Evolutionary conservation across 2,888 invertebrate genomes (phyloP).

Genomic region (Standfussiana lucernea): DNA sequence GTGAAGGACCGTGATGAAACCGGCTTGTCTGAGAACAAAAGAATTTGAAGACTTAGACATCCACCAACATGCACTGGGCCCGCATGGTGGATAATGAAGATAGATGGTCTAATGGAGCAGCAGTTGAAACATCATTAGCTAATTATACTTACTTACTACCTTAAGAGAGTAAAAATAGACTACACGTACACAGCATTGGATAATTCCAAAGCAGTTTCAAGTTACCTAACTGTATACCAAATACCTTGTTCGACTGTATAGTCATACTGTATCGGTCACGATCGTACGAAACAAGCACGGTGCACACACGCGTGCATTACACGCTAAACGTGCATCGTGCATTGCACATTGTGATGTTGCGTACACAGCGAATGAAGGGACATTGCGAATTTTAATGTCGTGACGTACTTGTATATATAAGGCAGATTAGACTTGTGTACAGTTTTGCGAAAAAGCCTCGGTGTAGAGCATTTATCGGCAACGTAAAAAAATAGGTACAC

Average conservation of each 20-base stretch:
- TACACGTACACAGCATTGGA: not conserved
- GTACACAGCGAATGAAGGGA: slow-evolving; percentile 2
- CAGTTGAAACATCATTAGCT: not conserved
- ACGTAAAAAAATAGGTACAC: not conserved
- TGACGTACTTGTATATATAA: not conserved
- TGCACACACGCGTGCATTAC: slow-evolving; percentile 36
- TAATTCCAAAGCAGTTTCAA: not conserved
- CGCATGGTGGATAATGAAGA: not conserved
- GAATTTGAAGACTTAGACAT: not conserved
- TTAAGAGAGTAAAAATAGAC: not conserved
- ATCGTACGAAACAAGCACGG: slow-evolving; percentile 50
- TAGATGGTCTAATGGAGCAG: not conserved
- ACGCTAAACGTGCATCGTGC: slow-evolving; percentile 51
- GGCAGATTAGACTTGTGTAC: no score
- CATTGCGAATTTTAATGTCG: slow-evolving; percentile 12
- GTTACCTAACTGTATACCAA: not conserved
- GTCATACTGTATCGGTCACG: slow-evolving; percentile 58
- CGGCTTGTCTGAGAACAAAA: not conserved
- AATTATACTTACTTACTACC: not conserved
- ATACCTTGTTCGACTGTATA: slow-evolving; percentile 7
- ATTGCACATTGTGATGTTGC: slow-evolving; percentile 36
- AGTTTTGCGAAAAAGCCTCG: not conserved
- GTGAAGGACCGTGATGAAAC: not conserved
- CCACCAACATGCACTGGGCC: not conserved
- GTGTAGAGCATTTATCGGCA: not conserved